Conservation (phyloP, 2,113 vertebrate species). For the Geococcyx californianus region DNA sequence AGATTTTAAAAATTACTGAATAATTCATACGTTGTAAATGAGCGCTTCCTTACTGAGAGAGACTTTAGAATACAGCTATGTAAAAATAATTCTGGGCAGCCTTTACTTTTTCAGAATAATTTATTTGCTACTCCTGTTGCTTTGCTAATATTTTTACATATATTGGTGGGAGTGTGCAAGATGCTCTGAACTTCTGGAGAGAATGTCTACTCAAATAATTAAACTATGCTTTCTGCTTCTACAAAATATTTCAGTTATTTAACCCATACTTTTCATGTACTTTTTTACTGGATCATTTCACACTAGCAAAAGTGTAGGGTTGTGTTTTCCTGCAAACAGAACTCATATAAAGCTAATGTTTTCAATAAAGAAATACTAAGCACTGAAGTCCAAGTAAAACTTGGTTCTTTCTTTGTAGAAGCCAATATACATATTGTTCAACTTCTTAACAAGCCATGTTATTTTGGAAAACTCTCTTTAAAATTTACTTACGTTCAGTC, state of each 20-base stretch:
- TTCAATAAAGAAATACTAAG: neutral
- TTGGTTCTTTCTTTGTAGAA: neutral
- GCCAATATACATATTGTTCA: neutral
- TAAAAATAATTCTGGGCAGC: constrained; percentile 46
- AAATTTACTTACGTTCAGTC: neutral
- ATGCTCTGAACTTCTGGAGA: neutral
- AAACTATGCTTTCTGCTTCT: neutral
- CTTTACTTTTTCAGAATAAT: constrained; percentile 41
- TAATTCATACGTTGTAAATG: constrained; percentile 63
- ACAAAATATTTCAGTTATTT: neutral
- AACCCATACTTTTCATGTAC: neutral
- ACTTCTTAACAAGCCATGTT: neutral
- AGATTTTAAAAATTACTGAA: constrained; percentile 46
- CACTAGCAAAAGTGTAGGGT: neutral
- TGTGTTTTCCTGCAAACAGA: neutral
- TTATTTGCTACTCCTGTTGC: neutral
- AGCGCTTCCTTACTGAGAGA: constrained; percentile 7
- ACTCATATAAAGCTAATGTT: neutral
- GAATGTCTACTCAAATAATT: neutral
- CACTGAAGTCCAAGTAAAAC: neutral
- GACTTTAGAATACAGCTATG: neutral
- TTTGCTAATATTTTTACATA: constrained; percentile 26
- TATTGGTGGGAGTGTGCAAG: neutral
- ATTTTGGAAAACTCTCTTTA: neutral
- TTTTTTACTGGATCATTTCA: neutral